A percentile compares a stretch with the other conserved stretches of the same genome.
phyloP scores from a whole-genome alignment of 2,888 invertebrate genomes.

The Caenorhabditis sp. region DNA sequence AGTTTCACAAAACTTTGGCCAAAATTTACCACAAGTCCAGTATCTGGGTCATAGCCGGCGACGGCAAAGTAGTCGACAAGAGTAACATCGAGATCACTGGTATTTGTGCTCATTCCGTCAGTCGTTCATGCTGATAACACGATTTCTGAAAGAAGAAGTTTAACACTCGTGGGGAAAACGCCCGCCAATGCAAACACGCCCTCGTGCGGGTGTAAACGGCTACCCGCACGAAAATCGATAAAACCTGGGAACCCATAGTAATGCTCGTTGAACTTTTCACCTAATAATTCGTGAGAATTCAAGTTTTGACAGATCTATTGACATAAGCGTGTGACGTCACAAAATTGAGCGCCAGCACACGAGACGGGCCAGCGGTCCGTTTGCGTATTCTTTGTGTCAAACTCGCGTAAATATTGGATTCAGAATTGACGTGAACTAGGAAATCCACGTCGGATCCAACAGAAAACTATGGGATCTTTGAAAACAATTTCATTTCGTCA shows the following conservation, averaged over 20 bases:
- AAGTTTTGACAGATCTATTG: slow-evolving; percentile 51
- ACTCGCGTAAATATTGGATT: neutral
- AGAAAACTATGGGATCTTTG: neutral
- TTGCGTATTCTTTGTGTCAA: slow-evolving; percentile 25
- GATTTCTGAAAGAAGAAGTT: slow-evolving; percentile 16
- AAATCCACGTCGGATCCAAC: slow-evolving; percentile 7
- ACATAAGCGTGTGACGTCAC: slow-evolving; percentile 47
- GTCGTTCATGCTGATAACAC: slow-evolving; percentile 46
- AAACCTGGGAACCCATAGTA: slow-evolving; percentile 8
- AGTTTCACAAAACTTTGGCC: neutral
- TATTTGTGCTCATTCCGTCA: slow-evolving; percentile 40
- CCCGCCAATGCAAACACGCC: neutral
- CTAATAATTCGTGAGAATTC: slow-evolving; percentile 28
- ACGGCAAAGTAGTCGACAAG: slow-evolving; percentile 78
- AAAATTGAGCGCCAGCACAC: slow-evolving; percentile 29
- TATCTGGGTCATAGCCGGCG: slow-evolving; percentile 74
- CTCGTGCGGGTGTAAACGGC: neutral
- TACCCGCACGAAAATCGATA: slow-evolving; percentile 7
- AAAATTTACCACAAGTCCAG: slow-evolving; percentile 70
- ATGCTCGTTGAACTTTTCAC: neutral
- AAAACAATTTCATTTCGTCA: slow-evolving; percentile 7
- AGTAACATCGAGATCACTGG: slow-evolving; percentile 65
- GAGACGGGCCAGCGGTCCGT: slow-evolving; percentile 14
- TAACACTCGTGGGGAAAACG: neutral
- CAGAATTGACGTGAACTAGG: slow-evolving; percentile 14